These are phyloP conservation scores for Ptychoptera contaminata DNA, from an alignment of 2,888 invertebrate species.

Conservation along the genomic window DNA sequence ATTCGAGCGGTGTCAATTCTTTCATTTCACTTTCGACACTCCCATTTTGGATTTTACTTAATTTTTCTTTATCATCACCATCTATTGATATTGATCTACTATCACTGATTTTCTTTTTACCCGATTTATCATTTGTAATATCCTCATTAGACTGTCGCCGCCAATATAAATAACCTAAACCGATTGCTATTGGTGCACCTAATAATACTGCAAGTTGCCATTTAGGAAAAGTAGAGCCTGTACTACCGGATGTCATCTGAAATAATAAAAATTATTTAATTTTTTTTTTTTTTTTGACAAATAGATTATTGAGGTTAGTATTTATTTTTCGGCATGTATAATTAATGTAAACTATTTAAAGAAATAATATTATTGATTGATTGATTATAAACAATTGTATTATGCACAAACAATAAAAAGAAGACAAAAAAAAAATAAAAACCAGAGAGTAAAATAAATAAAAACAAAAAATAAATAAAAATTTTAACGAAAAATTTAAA, in stretches of 20 bases:
- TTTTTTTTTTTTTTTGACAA: no score
- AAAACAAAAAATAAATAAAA: no score
- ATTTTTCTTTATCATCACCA: slow-evolving; percentile 35
- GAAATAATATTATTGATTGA: no score
- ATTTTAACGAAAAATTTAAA: no score
- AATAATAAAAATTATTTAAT: no score
- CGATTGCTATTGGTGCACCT: slow-evolving; percentile 69
- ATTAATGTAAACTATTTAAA: no score
- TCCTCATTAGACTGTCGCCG: slow-evolving; percentile 21
- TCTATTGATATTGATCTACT: slow-evolving; percentile 40
- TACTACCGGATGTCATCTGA: slow-evolving; percentile 14
- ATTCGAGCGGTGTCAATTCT: slow-evolving; percentile 43
- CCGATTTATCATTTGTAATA: slow-evolving; percentile 20
- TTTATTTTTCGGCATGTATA: no score
- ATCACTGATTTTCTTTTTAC: slow-evolving; percentile 32
- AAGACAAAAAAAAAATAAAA: no score
- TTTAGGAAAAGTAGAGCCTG: slow-evolving; percentile 50
- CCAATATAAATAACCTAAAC: slow-evolving; percentile 65
- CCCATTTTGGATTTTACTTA: slow-evolving; percentile 27
- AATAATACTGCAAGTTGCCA: slow-evolving; percentile 77
- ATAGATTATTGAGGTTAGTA: no score
- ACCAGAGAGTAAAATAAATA: no score
- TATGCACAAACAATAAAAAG: no score
- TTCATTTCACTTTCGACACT: slow-evolving; percentile 8
- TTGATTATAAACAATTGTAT: no score